Conservation (phyloP, 2,113 vertebrate genomes). For the Amblyornis subalaris region DNA sequence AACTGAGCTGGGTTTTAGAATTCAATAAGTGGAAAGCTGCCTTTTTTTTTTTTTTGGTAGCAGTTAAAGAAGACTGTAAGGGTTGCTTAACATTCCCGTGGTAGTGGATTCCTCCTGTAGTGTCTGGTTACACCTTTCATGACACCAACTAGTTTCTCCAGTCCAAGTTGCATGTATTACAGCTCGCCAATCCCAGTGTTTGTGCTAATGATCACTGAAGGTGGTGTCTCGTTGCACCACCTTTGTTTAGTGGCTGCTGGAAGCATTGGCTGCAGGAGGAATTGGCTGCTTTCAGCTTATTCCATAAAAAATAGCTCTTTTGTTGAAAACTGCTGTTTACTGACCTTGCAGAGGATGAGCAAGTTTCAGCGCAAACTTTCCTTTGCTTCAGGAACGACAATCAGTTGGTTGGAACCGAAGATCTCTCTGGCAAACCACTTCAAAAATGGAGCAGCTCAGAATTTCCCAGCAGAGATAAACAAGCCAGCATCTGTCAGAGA, state of each 20-base stretch:
- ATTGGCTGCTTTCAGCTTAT: conserved; percentile 48
- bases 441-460: conserved; percentile 87
- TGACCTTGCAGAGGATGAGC: conserved; percentile 75
- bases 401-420: conserved; percentile 96
- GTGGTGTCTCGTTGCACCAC: conserved; percentile 51
- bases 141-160: conserved; percentile 52
- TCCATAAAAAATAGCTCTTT: neutral
- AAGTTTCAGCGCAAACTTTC: conserved; percentile 78
- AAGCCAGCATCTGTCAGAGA: conserved; percentile 73
- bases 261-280: conserved; percentile 49
- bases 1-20: neutral
- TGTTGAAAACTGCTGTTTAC: conserved; percentile 31
- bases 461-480: conserved; percentile 75
- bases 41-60: neutral
- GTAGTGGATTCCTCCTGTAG: conserved; percentile 36
- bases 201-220: conserved; percentile 70
- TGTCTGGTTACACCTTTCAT: conserved; percentile 68
- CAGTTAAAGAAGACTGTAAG: neutral
- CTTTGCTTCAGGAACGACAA: conserved; percentile 84
- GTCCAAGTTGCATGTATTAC: conserved; percentile 46
- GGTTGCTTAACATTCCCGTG: conserved; percentile 6
- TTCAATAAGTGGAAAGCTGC: neutral
- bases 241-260: conserved; percentile 59
- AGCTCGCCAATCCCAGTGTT: conserved; percentile 60
- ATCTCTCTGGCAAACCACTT: conserved; percentile 84